Evolutionary conservation across 2,888 invertebrate genomes (phyloP).

Genomic region (Scaptomyza reducta): DNA sequence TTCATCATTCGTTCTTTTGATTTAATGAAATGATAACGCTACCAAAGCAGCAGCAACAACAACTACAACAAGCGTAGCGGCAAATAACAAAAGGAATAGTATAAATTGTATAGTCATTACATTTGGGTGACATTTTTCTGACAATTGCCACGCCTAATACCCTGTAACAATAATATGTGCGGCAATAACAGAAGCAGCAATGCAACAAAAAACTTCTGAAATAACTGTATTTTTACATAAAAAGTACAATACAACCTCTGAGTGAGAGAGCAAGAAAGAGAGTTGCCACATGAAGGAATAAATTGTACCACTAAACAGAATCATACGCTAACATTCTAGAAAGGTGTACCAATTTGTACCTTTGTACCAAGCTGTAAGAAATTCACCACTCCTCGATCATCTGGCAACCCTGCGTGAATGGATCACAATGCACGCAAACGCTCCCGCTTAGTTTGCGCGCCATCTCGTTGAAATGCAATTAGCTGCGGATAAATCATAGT

Average conservation of each 20-base stretch:
- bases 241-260: background rate
- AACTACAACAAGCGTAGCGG: background rate
- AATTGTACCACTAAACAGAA: background rate
- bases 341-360: background rate
- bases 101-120: conserved; percentile 67
- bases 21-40: conserved; percentile 75
- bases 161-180: background rate
- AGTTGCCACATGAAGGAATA: background rate
- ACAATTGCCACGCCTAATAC: conserved; percentile 30
- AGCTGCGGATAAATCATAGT: background rate
- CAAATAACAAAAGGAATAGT: conserved; percentile 31
- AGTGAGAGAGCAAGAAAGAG: background rate
- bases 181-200: background rate
- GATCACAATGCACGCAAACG: background rate
- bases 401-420: background rate
- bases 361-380: background rate
- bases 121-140: conserved; percentile 46
- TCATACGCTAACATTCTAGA: background rate
- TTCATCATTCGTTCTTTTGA: conserved; percentile 58
- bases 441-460: background rate
- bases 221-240: too few species aligned
- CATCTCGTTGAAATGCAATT: background rate
- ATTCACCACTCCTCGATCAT: background rate
- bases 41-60: conserved; percentile 12
- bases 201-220: too few species aligned